Base-by-base conservation (phyloP, 2,113 vertebrate genomes). In the Neolamprologus sp. region DNA sequence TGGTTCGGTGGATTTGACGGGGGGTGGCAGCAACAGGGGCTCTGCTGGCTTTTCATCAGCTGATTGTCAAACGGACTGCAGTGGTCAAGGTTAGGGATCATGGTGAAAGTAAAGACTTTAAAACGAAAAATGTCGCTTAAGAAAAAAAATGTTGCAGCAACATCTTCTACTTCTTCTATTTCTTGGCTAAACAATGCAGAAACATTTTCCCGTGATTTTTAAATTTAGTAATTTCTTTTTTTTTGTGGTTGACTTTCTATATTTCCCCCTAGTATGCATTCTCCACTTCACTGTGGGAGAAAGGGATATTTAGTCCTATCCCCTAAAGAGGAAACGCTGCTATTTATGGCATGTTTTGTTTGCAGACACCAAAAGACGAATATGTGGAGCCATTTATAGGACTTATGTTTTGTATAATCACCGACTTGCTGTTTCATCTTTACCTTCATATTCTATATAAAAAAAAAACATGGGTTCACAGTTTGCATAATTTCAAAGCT, bases 41-140 rank as follows among this genome's bases (percentile, higher is more conserved):
- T 89, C 83, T 81, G 83, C 71, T 65, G 26, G 93, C 90, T 91
- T 89, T 85, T 94, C 93, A 94, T 95, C 96, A 97, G 96, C 95
- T 96, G 95, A 95, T 96, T 96, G 96, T 95, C 94, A 96, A 96
- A 95, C 65, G 35, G 85, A 86, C 94, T 94, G 93, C 94, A 90
- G 95, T 87, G 80, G 87, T 80, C 86, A 88, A 87, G 89, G 81
- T 93, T 93, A 94, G 94, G 94, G 90, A 94, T 80, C 89, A 68
- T 47, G 49, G 37, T 28, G 1, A 73, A 94, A 94, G 79, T 80
- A 51, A 65, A 33, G 7, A 9, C 35, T 40, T 68, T 23, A 23
- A 68, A 68, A 40, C 63, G 63, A 68, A 68, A 40, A 68, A 40
- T 40, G 7, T 40, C 35, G 3, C n/a, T 40, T 68, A 68, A 68